Conservation (phyloP, 2,888 invertebrate species). For the Pseudococcus viburni region DNA sequence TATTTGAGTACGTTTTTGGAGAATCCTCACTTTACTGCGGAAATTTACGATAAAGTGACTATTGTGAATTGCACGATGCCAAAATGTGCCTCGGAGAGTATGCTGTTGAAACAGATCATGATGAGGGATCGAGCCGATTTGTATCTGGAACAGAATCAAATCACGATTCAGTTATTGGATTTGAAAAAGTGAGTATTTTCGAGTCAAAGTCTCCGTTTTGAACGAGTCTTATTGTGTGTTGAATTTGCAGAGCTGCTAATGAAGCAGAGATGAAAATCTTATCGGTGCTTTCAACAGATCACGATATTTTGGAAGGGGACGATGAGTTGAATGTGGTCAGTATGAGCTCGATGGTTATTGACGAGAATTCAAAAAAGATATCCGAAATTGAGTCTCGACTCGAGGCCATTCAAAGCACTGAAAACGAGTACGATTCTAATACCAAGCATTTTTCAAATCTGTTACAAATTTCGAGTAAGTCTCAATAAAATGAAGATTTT, state of each 20-base stretch:
- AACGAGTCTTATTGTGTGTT: neutral
- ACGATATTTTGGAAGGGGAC: conserved; percentile 35
- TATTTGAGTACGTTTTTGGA: conserved; percentile 94
- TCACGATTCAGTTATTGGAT: conserved; percentile 33
- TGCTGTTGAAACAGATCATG: conserved; percentile 90
- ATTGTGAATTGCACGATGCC: conserved; percentile 95
- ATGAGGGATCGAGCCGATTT: conserved; percentile 92
- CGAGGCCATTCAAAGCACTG: neutral
- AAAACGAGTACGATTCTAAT: neutral
- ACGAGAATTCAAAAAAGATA: conserved; percentile 37
- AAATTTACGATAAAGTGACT: conserved; percentile 92
- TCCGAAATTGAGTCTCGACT: conserved; percentile 32
- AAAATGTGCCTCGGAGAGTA: conserved; percentile 88
- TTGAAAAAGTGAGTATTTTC: conserved; percentile 41
- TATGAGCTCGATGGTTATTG: conserved; percentile 20
- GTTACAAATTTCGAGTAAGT: conserved; percentile 49
- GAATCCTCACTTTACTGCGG: conserved; percentile 95
- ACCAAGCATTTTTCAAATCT: conserved; percentile 27
- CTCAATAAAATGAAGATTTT: too few relatives aligned
- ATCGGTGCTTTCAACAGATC: neutral
- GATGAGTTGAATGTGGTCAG: conserved; percentile 21
- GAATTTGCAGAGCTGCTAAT: neutral
- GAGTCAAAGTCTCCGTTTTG: neutral
- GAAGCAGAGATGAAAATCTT: conserved; percentile 51
- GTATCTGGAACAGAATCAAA: conserved; percentile 88